Evolutionary conservation across 2,797 vertebrate species (phyloP).

Genomic region (Eremophila alpestris): DNA sequence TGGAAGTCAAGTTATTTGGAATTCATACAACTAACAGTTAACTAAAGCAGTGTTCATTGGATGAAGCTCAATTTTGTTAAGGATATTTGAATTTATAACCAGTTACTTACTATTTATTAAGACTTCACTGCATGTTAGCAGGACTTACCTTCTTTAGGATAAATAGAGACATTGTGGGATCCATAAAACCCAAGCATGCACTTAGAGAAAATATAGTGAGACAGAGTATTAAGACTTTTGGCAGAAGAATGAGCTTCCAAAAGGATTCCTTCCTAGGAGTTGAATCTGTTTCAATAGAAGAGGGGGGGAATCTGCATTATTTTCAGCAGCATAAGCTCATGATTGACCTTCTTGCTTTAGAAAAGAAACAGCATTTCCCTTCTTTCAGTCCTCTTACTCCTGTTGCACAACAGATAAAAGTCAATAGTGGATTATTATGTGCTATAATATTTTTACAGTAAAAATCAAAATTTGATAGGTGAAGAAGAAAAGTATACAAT

Average conservation of each 20-base stretch:
- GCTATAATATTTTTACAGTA: not conserved
- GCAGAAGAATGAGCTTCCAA: slow-evolving; percentile 80
- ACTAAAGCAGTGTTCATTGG: not conserved
- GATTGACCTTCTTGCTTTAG: not conserved
- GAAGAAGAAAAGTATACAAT: not conserved
- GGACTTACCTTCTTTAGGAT: slow-evolving; percentile 83
- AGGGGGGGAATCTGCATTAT: not conserved
- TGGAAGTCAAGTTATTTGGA: not conserved
- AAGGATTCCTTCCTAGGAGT: slow-evolving; percentile 84
- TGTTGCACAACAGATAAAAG: not conserved
- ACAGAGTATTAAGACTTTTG: slow-evolving; percentile 84
- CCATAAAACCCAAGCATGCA: slow-evolving; percentile 88
- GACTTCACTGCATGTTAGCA: not conserved
- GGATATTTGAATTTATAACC: not conserved
- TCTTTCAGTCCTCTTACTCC: not conserved
- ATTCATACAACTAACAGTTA: not conserved
- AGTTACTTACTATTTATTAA: not conserved
- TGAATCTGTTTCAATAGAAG: slow-evolving; percentile 77
- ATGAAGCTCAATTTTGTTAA: not conserved
- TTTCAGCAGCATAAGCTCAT: not conserved
- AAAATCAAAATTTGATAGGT: not conserved
- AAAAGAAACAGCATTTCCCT: not conserved
- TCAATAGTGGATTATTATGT: not conserved
- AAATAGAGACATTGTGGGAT: slow-evolving; percentile 93
- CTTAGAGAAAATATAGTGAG: slow-evolving; percentile 85